Evolutionary conservation across 2,888 invertebrate species (phyloP).

Genomic region (Augochlorella aurata): DNA sequence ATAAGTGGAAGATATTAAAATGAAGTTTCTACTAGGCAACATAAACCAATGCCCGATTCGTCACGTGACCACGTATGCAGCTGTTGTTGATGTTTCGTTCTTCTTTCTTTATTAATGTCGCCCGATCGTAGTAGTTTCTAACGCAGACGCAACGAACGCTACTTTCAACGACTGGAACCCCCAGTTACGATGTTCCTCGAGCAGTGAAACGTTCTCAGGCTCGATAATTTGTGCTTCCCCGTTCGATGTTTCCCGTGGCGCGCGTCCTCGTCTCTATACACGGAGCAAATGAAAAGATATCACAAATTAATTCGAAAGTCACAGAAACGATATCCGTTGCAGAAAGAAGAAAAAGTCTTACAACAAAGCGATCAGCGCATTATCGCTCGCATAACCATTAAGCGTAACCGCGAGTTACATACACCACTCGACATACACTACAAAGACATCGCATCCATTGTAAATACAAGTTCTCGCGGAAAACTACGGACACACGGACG

Average conservation of each 20-base stretch:
- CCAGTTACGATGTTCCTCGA: not conserved
- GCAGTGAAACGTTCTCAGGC: not conserved
- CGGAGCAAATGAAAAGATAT: conserved; percentile 35
- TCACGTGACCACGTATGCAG: not conserved
- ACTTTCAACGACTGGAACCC: not conserved
- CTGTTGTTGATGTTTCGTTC: not conserved
- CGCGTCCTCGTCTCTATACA: conserved; percentile 1
- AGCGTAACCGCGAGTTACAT: conserved; percentile 13
- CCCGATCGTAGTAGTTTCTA: not conserved
- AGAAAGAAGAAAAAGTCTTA: not conserved
- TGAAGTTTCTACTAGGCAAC: not conserved
- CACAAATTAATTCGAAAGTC: conserved; percentile 46
- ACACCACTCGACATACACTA: not conserved
- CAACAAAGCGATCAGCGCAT: not conserved
- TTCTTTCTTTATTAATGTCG: conserved; percentile 5
- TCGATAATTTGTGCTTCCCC: conserved; percentile 8
- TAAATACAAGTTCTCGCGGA: not conserved
- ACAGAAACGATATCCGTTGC: conserved; percentile 9
- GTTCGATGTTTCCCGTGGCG: not conserved
- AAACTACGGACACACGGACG: conserved; percentile 12
- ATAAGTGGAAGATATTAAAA: not conserved
- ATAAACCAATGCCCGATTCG: not conserved
- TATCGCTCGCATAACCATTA: not conserved
- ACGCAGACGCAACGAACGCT: not conserved
- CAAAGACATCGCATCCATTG: not conserved